phyloP scores from a whole-genome alignment of 2,113 vertebrate species.

The Stegastes partitus region DNA sequence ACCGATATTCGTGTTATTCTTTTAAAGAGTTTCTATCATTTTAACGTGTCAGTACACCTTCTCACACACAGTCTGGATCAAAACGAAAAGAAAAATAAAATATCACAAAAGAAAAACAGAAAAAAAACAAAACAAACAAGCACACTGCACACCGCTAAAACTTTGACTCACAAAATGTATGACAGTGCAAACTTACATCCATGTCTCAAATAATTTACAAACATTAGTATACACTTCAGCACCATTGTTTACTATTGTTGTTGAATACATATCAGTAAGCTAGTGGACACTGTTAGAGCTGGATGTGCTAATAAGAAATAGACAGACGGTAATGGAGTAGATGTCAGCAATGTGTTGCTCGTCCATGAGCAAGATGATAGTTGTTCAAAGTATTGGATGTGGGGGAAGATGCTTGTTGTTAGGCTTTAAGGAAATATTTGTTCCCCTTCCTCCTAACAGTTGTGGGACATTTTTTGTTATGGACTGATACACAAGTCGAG shows the following conservation, averaged over 20 bases:
- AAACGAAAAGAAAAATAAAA: constrained; percentile 54
- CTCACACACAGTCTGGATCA: constrained; percentile 65
- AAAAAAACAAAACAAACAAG: constrained; percentile 57
- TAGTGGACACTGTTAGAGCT: constrained; percentile 70
- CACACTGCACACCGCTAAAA: constrained; percentile 79
- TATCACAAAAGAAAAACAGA: constrained; percentile 43
- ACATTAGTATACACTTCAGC: constrained; percentile 86
- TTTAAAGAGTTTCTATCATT: constrained; percentile 58
- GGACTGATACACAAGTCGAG: constrained; percentile 3
- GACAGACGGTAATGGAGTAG: constrained; percentile 23
- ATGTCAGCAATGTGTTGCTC: constrained; percentile 18
- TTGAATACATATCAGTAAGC: constrained; percentile 81
- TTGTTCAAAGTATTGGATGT: constrained; percentile 23
- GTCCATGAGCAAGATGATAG: constrained; percentile 33
- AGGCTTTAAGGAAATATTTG: background rate
- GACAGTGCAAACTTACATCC: constrained; percentile 83
- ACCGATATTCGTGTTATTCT: constrained; percentile 54
- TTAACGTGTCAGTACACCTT: constrained; percentile 57
- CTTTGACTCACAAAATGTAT: constrained; percentile 79
- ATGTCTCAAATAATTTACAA: constrained; percentile 85
- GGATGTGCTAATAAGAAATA: constrained; percentile 51
- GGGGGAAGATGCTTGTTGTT: constrained; percentile 6
- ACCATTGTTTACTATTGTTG: constrained; percentile 86
- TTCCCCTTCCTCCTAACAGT: background rate
- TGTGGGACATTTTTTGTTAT: constrained; percentile 1